Conservation (phyloP, 2,888 invertebrate genomes). For the Synanthedon myopaeformis region DNA sequence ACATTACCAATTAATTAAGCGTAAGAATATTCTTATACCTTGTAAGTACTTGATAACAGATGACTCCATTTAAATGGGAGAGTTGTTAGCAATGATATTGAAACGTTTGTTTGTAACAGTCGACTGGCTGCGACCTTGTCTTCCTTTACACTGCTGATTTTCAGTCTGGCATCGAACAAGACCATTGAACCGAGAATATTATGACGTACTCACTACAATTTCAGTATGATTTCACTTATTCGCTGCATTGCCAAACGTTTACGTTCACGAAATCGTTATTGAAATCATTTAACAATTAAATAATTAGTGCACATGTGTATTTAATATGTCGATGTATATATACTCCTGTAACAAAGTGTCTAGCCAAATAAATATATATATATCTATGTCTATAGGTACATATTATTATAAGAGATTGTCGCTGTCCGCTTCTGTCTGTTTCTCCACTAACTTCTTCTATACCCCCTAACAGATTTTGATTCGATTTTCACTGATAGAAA, state of each 20-base stretch:
- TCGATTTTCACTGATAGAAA: no score
- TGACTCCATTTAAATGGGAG: slow-evolving; percentile 10
- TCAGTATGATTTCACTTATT: slow-evolving; percentile 54
- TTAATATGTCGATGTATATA: no score
- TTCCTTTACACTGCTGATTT: slow-evolving; percentile 39
- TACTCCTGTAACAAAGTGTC: no score
- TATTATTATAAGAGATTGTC: no score
- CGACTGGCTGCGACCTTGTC: slow-evolving; percentile 48
- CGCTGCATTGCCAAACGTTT: slow-evolving; percentile 20
- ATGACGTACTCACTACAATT: slow-evolving; percentile 29
- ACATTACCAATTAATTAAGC: no score
- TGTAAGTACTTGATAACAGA: slow-evolving; percentile 7
- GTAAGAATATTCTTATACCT: no score
- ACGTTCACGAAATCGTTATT: slow-evolving; percentile 40
- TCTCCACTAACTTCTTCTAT: no score
- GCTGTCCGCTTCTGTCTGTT: no score
- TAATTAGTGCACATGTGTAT: slow-evolving; percentile 7
- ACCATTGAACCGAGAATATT: slow-evolving; percentile 46
- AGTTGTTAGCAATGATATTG: slow-evolving; percentile 27
- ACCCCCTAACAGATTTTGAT: no score
- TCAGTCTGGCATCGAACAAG: slow-evolving; percentile 37
- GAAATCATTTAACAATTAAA: slow-evolving; percentile 29
- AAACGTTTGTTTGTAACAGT: slow-evolving; percentile 45
- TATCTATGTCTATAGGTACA: no score
- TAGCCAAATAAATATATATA: no score